These are phyloP conservation scores for Deilephila porcellus DNA, from an alignment of 2,888 invertebrate species.

Conservation along the genomic window DNA sequence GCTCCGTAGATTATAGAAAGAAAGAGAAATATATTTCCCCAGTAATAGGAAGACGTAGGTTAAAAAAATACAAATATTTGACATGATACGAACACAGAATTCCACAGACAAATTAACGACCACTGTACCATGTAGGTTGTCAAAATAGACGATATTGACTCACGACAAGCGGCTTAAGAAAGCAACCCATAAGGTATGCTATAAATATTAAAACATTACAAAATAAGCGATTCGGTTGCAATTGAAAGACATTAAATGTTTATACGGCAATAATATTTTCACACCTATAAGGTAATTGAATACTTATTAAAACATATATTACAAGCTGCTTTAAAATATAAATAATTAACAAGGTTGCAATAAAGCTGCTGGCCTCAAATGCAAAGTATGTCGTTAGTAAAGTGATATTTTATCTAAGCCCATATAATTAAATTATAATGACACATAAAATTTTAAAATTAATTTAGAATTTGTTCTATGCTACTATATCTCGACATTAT, in stretches of 20 bases:
- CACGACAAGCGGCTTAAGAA: background rate
- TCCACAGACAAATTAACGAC: no score
- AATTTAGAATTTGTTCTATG: slow-evolving; percentile 19
- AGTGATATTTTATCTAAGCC: slow-evolving; percentile 18
- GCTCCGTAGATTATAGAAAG: no score
- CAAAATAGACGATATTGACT: background rate
- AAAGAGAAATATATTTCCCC: no score
- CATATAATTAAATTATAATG: slow-evolving; percentile 17
- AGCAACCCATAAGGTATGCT: background rate
- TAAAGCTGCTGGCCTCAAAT: slow-evolving; percentile 12
- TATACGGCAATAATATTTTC: slow-evolving; percentile 4
- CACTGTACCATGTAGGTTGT: no score
- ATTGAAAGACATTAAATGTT: slow-evolving; percentile 9
- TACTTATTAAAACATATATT: slow-evolving; percentile 4
- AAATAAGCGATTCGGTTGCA: background rate
- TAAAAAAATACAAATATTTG: no score
- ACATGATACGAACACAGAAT: no score
- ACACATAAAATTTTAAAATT: slow-evolving; percentile 9
- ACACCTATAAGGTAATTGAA: slow-evolving; percentile 17
- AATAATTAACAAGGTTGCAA: background rate
- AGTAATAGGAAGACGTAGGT: no score
- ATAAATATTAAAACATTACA: background rate
- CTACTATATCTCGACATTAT: no score
- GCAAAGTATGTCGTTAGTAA: slow-evolving; percentile 3
- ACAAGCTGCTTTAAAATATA: background rate